Base-by-base conservation (phyloP, 2,888 invertebrate species). In the Athrips mouffetella region DNA sequence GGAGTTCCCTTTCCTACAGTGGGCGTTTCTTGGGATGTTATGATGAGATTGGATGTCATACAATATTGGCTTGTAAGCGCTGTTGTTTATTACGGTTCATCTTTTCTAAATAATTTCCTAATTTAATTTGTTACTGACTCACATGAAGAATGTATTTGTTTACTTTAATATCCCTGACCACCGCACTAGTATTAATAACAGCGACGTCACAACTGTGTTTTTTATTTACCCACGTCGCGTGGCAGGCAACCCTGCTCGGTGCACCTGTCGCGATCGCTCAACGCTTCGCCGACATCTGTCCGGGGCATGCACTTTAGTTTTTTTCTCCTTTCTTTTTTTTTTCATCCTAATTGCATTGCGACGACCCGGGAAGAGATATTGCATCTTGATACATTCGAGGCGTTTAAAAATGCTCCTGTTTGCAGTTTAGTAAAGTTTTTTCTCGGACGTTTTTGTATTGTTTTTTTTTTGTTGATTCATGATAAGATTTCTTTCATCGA, bases 201-300 rank as follows among this genome's bases (percentile, higher is more conserved):
- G n/a, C 20, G 37, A 37, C 37, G 37, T 20, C 37, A 37, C 20
- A 33, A 1, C 11, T 13, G 13, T 15, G 13, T 15, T 11, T 2
- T 29, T 33, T 15, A 16, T 33, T 2, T n/a, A 33, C 20, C 8
- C 13, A 39, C 33, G 47, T 50, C 48, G 45, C 48, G 65, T 58
- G 67, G 52, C 76, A 82, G 51, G 52, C 76, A 82, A 52, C 85
- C 85, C 86, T 85, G 63, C 31, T 42, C 49, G 54, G 60, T 71
- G 78, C 87, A 87, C 86, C 86, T 87, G 87, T 74, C 74, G 62
- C 62, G 65, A 73, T 76, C 79, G 73, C 71, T 84, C 83, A 76
- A 65, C 74, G 73, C 65, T 73, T 73, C 80, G 76, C 76, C 75
- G 73, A 76, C 85, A 83, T 83, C 83, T 83, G 84, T 75, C 74